phyloP scores from a whole-genome alignment of 2,888 invertebrate genomes.

The Periphyllus acericola region DNA sequence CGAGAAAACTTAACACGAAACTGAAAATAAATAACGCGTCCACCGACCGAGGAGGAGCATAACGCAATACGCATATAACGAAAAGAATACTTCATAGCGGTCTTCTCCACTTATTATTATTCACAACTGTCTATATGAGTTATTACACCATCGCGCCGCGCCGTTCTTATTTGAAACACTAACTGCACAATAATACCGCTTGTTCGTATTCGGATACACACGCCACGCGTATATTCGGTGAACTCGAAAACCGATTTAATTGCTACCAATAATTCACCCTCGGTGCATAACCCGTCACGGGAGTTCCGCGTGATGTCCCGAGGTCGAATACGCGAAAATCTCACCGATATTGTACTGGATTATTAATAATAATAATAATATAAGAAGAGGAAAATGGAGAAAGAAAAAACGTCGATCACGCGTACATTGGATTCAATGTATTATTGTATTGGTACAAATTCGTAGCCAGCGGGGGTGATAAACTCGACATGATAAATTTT shows the following conservation, averaged over 20 bases:
- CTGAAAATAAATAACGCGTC: no score
- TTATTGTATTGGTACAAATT: neutral
- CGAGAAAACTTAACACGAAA: no score
- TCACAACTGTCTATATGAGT: no score
- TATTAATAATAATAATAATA: neutral
- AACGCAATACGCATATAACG: no score
- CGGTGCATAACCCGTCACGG: slow-evolving; percentile 14
- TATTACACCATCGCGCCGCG: no score
- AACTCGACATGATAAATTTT: slow-evolving; percentile 19
- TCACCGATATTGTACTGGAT: neutral
- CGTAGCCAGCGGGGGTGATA: slow-evolving; percentile 46
- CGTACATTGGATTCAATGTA: neutral
- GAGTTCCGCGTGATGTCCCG: slow-evolving; percentile 32
- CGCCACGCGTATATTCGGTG: neutral
- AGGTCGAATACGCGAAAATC: slow-evolving; percentile 16
- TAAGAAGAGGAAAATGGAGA: neutral
- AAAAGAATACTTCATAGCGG: no score
- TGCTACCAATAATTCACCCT: slow-evolving; percentile 38
- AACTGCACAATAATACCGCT: no score
- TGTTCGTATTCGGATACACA: no score
- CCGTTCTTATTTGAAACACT: no score
- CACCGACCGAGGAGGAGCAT: no score
- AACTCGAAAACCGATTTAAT: neutral
- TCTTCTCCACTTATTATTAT: no score
- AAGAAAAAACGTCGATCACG: neutral